Base-by-base conservation (phyloP, 2,888 invertebrate species). In the Eurytoma adleriae region DNA sequence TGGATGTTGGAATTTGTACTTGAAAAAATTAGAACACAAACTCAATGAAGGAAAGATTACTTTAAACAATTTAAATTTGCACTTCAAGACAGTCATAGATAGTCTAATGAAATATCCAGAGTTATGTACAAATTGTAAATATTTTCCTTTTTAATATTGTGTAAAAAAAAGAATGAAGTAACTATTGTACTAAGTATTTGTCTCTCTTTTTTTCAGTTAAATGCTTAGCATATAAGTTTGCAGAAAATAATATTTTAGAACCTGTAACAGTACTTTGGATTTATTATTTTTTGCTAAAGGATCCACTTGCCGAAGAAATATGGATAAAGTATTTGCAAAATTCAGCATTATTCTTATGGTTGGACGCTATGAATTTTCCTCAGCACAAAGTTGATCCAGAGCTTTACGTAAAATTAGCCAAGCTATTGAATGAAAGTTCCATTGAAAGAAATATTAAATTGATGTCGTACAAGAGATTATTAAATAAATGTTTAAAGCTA, bases 1-100 rank as follows among this genome's bases (percentile, higher is more conserved):
- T 61, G 77, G 70, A 30, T 54, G 20, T 20, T 77, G 64, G 61
- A 70, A 77, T 56, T 24, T 77, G 16, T 70, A 54, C 62, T 56
- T 77, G 64, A 69, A 64, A 24, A 30, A 77, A 10, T 54, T 69
- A 3, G 24, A 64, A 40, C n/a, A 3, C 10, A 64, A 27, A 56
- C 64, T 77, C 1, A 48, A 48, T 12, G 3, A 64, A 14, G 48
- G 4, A 40, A 18, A 10, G 18, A 1, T 27, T 2, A 70, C 52
- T 7, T 18, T 3, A 5, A 18, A 0, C 2, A 24, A 20, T 64
- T n/a, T 64, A 24, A 40, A 62, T 70, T 48, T 77, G 54, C 40
- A 64, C 48, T 13, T 18, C 56, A 24, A 10, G 54, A 56, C 27
- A 20, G 48, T 27, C 18, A 30, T 77, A 24, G 1, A 40, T 1